These are phyloP conservation scores for Endotricha flammealis DNA, from an alignment of 2,888 invertebrate species.

Conservation along the genomic window DNA sequence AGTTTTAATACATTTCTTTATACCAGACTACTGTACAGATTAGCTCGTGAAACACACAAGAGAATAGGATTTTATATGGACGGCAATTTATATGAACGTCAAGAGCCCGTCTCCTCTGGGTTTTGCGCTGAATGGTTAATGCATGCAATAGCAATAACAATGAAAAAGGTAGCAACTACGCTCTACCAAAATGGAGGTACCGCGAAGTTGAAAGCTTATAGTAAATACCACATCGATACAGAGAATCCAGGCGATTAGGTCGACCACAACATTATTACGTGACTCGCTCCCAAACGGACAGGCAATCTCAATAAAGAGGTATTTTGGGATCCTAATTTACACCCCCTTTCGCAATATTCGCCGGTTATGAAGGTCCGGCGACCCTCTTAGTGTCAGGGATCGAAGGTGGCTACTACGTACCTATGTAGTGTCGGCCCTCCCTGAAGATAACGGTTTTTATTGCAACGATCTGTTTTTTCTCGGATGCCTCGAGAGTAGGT, in stretches of 20 bases:
- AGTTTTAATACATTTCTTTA: too few relatives aligned
- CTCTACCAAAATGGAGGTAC: constrained; percentile 24
- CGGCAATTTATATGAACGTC: too few relatives aligned
- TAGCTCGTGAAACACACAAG: too few relatives aligned
- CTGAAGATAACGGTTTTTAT: constrained; percentile 2
- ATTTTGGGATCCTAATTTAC: constrained; percentile 71
- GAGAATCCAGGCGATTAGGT: constrained; percentile 46
- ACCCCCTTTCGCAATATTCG: constrained; percentile 69
- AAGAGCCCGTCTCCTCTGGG: too few relatives aligned
- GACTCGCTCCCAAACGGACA: constrained; percentile 59
- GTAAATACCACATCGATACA: constrained; percentile 45
- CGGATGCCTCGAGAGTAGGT: neutral
- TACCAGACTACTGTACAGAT: too few relatives aligned
- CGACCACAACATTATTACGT: constrained; percentile 67
- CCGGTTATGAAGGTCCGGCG: constrained; percentile 57
- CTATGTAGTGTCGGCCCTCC: constrained; percentile 10
- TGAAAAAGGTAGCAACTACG: neutral
- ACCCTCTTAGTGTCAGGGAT: constrained; percentile 35
- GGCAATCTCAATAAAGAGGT: constrained; percentile 70
- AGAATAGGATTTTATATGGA: too few relatives aligned
- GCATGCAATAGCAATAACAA: too few relatives aligned
- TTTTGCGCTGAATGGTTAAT: too few relatives aligned
- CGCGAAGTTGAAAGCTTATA: constrained; percentile 27
- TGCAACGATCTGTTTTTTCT: constrained; percentile 2
- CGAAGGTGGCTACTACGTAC: constrained; percentile 23